phyloP scores from a whole-genome alignment of 2,113 vertebrate genomes.

The Saguinus midas region DNA sequence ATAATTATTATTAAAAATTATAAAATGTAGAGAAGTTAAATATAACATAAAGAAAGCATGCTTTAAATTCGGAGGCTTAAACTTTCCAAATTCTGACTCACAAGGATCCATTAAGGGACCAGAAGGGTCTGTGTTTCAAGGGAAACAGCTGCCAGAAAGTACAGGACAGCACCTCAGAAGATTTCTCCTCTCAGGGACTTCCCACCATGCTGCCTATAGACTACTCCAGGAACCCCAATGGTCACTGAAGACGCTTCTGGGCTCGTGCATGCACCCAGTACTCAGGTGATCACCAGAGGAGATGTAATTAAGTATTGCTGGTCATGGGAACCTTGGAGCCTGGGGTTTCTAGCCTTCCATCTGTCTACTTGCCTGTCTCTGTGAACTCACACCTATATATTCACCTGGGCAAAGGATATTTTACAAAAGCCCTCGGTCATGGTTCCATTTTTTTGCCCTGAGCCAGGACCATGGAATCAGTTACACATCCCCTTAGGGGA shows the following conservation, averaged over 20 bases:
- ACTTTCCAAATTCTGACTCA: slow-evolving; percentile 1
- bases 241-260: neutral
- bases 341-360: neutral
- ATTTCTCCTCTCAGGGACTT: neutral
- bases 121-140: neutral
- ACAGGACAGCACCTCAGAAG: neutral
- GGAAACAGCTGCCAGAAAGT: neutral
- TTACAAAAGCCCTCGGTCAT: neutral
- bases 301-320: neutral
- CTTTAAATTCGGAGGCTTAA: slow-evolving; percentile 44
- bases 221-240: neutral
- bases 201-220: neutral
- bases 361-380: neutral
- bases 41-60: neutral
- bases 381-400: neutral
- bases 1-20: slow-evolving; percentile 38
- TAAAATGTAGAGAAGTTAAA: slow-evolving; percentile 38
- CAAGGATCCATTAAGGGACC: neutral
- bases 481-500: neutral
- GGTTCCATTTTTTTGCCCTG: neutral
- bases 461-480: neutral
- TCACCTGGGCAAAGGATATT: neutral
- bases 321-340: neutral
- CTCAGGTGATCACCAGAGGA: neutral
- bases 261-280: neutral